Evolutionary conservation across 2,888 invertebrate genomes (phyloP).

Genomic region (Lasioglossum figueresi): DNA sequence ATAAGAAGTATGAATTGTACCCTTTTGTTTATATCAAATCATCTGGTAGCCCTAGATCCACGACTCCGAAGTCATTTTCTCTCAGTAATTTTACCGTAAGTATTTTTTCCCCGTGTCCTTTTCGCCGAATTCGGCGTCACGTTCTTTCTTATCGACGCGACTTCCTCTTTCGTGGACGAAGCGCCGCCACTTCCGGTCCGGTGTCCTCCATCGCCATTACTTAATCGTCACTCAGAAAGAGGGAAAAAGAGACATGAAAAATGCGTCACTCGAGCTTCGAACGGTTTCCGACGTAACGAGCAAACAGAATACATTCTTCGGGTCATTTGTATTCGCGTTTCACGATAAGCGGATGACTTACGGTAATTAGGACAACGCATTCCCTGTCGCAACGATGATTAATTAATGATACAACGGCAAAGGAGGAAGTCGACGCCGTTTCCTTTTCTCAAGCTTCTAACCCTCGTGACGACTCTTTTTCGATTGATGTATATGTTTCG

Average conservation of each 20-base stretch:
- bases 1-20: neutral
- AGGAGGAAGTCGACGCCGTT: slow-evolving; percentile 45
- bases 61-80: slow-evolving; percentile 14
- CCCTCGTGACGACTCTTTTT: slow-evolving; percentile 56
- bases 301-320: neutral
- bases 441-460: slow-evolving; percentile 61
- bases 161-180: slow-evolving; percentile 26
- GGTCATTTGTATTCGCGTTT: slow-evolving; percentile 16
- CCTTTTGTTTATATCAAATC: neutral
- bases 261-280: neutral
- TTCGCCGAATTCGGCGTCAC: slow-evolving; percentile 12
- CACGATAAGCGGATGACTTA: slow-evolving; percentile 5
- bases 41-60: neutral
- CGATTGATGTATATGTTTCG: slow-evolving; percentile 69
- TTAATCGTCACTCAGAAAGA: neutral
- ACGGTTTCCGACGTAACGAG: neutral
- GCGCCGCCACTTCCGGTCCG: neutral
- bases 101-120: slow-evolving; percentile 24
- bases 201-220: neutral
- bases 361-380: neutral
- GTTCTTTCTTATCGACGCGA: slow-evolving; percentile 47
- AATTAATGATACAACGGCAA: slow-evolving; percentile 34
- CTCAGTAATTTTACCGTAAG: slow-evolving; percentile 28
- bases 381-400: slow-evolving; percentile 26
- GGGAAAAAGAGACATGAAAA: neutral